Base-by-base conservation (phyloP, 2,888 invertebrate genomes). In the Plebejus melissa region DNA sequence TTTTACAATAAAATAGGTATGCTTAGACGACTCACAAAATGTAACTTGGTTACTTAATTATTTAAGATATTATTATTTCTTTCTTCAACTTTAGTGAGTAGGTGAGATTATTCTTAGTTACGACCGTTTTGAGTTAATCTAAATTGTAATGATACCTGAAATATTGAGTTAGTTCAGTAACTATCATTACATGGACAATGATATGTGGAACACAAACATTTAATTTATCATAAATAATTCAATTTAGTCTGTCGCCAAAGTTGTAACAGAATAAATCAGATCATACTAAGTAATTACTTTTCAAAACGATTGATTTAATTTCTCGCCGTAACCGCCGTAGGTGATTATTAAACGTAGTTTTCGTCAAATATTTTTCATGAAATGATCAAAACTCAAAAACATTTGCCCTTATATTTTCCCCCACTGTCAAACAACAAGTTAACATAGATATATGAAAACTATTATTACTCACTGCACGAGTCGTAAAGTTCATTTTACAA, bases 1-100 rank as follows among this genome's bases (percentile, higher is more conserved):
- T 28, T 60, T 60, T 60, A 28, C 1, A 58, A n/a, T 16, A 2
- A 58, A 22, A 11, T 60, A 28, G 32, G 1, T 13, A 65, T 5
- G 16, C 65, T 65, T 28, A 60, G 9, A 32, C 65, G 32, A 28
- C 13, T 13, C 65, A 36, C 65, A 65, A 32, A 60, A 36, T 65
- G 65, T 65, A 65, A 65, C 32, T 36, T 65, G 28, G 65, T 65
- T 65, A 32, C 65, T 65, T 65, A 65, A 65, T 32, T 65, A 32
- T 65, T 16, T 36, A 65, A 65, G 65, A 32, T 65, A 65, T 65
- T 32, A 60, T 28, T 32, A 2, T 32, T 11, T 32, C 65, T 13
- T 13, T 36, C 11, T 65, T 16, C 1, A 16, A 22, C 1, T 65
- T 65, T 65, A 36, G 65, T 28, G 4, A 60, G 22, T 60, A 22